A percentile compares a stretch with the other conserved stretches of the same genome.
phyloP scores from a whole-genome alignment of 2,113 vertebrate species.

The Pachypanchax playfairii region DNA sequence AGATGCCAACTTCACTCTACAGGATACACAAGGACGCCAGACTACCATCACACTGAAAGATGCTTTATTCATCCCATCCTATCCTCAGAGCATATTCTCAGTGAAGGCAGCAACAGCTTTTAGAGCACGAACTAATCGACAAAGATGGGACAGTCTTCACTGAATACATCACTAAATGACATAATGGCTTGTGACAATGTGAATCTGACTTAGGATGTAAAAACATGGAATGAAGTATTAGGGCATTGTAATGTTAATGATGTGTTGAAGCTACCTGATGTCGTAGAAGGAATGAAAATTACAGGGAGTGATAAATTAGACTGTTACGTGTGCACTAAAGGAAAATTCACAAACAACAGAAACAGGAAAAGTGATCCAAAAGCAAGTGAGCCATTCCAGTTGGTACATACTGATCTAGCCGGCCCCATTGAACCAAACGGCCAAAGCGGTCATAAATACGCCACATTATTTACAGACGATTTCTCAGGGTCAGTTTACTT shows the following conservation, averaged over 20 bases:
- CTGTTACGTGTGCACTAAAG: background rate
- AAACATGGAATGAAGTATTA: background rate
- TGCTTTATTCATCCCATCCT: background rate
- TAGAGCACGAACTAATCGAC: background rate
- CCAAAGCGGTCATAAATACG: background rate
- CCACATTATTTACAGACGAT: too few species aligned
- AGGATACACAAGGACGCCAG: background rate
- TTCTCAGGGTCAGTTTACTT: background rate
- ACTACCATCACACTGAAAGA: background rate
- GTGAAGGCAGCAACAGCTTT: background rate
- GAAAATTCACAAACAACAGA: background rate
- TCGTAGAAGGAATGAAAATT: background rate
- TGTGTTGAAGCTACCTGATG: background rate
- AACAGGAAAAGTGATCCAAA: background rate
- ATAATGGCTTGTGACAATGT: background rate
- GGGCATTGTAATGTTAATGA: background rate
- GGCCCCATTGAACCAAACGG: background rate
- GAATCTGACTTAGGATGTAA: background rate
- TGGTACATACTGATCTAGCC: background rate
- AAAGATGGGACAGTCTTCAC: background rate
- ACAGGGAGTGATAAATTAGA: background rate
- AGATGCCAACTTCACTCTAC: background rate
- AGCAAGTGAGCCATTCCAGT: background rate
- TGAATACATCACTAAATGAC: background rate
- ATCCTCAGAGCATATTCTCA: background rate